Percentiles rank a stretch among this genome's conserved stretches.
Conservation (phyloP, 2,113 vertebrate genomes). For the Cyprinodon brontotheroides region DNA sequence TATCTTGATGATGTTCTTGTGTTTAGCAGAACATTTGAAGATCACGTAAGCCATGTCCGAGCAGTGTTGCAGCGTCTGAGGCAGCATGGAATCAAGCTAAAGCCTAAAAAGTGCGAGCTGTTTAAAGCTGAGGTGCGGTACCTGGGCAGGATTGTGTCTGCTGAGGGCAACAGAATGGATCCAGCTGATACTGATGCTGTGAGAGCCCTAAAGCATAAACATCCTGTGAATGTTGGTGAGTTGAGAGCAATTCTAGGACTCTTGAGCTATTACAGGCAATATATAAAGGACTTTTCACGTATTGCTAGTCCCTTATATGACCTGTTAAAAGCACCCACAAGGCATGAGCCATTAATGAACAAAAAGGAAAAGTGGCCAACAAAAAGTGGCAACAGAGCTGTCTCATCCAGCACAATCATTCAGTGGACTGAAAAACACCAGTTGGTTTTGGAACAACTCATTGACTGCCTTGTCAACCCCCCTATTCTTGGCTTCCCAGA, state of each 20-base stretch:
- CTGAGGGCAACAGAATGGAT: neutral
- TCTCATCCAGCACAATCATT: neutral
- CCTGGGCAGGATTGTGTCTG: neutral
- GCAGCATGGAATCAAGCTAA: neutral
- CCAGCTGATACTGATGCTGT: neutral
- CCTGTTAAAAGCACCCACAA: neutral
- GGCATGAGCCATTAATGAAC: neutral
- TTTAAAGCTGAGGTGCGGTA: neutral
- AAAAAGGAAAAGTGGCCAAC: neutral
- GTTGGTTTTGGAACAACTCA: neutral
- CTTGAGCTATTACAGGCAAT: no score
- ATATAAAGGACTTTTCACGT: no score
- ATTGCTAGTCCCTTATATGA: neutral
- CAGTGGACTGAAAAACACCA: conserved; percentile 1
- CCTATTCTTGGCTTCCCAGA: neutral
- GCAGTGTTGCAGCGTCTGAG: neutral
- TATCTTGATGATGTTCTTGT: neutral
- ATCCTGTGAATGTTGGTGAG: no score
- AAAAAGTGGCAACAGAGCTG: neutral
- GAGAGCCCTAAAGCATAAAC: no score
- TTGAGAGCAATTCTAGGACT: no score
- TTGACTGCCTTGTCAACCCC: neutral
- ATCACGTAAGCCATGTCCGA: neutral
- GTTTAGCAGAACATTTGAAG: neutral
- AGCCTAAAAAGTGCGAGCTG: neutral